Base-by-base conservation (phyloP, 1,140 invertebrate genomes). In the Holcopasites calliopsidis region DNA sequence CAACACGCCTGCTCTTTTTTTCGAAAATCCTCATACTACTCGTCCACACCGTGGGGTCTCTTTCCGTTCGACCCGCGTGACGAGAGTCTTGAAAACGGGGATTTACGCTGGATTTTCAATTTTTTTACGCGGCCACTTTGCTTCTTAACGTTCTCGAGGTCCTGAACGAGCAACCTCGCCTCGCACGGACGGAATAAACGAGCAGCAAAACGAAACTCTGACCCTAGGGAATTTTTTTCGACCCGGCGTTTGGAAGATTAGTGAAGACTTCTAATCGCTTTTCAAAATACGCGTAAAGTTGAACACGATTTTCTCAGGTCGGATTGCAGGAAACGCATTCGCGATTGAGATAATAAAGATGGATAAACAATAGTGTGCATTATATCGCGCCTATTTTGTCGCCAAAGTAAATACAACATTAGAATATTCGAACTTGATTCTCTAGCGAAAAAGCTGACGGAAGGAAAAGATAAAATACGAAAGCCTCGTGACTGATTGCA, bases 1-100 rank as follows among this genome's bases (percentile, higher is more conserved):
- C 52, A 58, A 70, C 71, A 77, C 68, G 76, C 73, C 74, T 84
- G 82, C 66, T 84, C 82, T 78, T 82, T 85, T 79, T 85, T 84
- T 79, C 70, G 65, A 81, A 85, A 85, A 85, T 79, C 68, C 73
- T 68, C 71, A 62, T 21, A 54, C n/a, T n/a, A n/a, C 65, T 49
- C 60, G 50, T 50, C 50, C 40, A 57, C 62, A 62, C 52, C 31
- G 62, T 81, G 74, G 74, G n/a, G 74, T 80, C 44, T 66, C 47
- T 57, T 11, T 31, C 42, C 50, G 70, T 44, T 72, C 57, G 70
- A 52, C n/a, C 55, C 62, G 76, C 70, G 76, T 69, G 71, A 52
- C 81, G 57, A 71, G 66, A 1, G 21, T 54, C 74, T 57, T 69
- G 68, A 44, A 60, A 28, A 60, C 47, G n/a, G 31, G 49, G 72